These are phyloP conservation scores for Caenorhabditis sp. DNA, from an alignment of 2,888 invertebrate species.

Conservation along the genomic window DNA sequence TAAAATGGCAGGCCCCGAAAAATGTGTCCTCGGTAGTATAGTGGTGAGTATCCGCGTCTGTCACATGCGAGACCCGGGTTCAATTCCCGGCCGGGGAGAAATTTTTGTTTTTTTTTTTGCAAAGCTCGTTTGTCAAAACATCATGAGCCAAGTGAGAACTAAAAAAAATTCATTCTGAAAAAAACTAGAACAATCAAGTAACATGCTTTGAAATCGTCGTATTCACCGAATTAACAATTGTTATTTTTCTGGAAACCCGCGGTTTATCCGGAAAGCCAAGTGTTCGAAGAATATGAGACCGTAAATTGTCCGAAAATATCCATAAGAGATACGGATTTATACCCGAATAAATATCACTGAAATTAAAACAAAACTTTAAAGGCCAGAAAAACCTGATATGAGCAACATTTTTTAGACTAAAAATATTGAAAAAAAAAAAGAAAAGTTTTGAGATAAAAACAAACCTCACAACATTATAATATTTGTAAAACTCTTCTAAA, in stretches of 20 bases:
- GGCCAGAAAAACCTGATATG: too few relatives aligned
- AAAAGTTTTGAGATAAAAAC: not conserved
- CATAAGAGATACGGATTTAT: not conserved
- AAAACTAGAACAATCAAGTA: too few relatives aligned
- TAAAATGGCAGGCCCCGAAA: too few relatives aligned
- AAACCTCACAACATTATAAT: not conserved
- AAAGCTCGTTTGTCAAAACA: too few relatives aligned
- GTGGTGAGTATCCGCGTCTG: conserved; percentile 67
- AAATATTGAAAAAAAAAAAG: too few relatives aligned
- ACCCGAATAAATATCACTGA: conserved; percentile 3
- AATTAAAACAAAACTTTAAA: conserved; percentile 3
- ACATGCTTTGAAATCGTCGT: too few relatives aligned
- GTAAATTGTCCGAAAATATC: not conserved
- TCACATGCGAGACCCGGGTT: conserved; percentile 69
- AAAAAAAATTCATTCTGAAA: too few relatives aligned
- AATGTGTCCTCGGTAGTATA: conserved; percentile 55
- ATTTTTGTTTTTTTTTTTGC: not conserved
- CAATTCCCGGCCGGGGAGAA: conserved; percentile 68
- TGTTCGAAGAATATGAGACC: not conserved
- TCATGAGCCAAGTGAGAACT: too few relatives aligned
- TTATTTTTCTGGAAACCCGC: not conserved
- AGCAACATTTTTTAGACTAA: too few relatives aligned
- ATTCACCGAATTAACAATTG: not conserved
- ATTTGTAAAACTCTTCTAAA: not conserved
- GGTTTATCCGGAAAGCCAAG: not conserved